Percentiles rank a stretch among this genome's conserved stretches.
phyloP scores from a whole-genome alignment of 2,113 vertebrate species.

The Petrocephalus microphthalmus region DNA sequence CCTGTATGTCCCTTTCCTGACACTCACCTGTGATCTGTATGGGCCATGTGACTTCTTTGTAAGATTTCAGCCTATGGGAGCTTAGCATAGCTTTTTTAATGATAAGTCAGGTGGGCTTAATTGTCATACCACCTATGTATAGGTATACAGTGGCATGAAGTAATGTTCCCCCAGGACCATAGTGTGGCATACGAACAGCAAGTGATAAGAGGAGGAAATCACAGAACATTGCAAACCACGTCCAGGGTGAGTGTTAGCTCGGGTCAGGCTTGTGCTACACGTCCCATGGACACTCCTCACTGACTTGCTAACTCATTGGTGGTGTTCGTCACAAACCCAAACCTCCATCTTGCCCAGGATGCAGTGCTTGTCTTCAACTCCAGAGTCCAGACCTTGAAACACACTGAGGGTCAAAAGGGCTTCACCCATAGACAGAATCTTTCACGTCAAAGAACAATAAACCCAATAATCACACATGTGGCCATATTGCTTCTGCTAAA shows the following conservation, averaged over 20 bases:
- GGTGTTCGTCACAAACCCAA: not conserved
- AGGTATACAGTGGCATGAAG: not conserved
- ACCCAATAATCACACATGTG: not conserved
- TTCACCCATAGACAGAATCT: not conserved
- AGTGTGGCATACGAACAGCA: not conserved
- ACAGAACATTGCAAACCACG: not conserved
- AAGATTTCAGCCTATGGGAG: not conserved
- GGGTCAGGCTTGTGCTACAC: not conserved
- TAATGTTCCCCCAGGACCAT: not conserved
- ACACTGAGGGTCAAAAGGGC: not conserved
- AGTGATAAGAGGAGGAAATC: not conserved
- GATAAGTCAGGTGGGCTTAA: not conserved
- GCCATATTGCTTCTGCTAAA: not conserved
- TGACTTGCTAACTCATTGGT: not conserved
- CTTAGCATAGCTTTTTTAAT: not conserved
- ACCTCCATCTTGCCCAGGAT: not conserved
- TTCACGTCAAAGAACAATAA: not conserved
- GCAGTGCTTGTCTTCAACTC: not conserved
- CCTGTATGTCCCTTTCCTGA: not conserved
- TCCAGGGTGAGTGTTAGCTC: not conserved
- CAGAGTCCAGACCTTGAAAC: not conserved
- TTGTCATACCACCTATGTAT: not conserved
- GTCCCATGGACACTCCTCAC: not conserved
- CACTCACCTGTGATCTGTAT: not conserved
- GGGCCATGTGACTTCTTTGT: not conserved